Evolutionary conservation across 1,140 invertebrate species (phyloP), one percentile per base, ranked within the genome.

Genomic region (Latrodectus geometricus): DNA sequence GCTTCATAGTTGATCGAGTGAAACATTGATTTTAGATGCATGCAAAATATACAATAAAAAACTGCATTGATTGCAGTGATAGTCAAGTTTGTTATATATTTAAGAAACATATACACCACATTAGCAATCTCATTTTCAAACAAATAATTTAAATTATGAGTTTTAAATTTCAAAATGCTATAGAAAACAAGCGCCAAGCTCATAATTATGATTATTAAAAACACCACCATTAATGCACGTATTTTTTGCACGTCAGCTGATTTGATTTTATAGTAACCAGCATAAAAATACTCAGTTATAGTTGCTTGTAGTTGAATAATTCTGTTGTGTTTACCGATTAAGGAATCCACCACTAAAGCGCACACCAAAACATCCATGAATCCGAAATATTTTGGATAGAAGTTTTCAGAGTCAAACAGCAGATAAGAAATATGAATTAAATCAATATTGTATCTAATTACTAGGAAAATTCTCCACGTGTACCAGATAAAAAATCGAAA

Each of bases 21-120:
- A 77, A 85, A 85, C 65, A 85, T 69, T n/a, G 83, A 15, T 21
- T 77, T 77, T 35, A 85, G 70, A 56, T 85, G 83, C 48, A 52
- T 35, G 23, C 83, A 85, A 49, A 85, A 77, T 4, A 23, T 14
- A 17, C 83, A 85, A 49, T 85, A 85, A n/a, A 69, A 85, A n/a
- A 77, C 4, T 3, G 75, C 74, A 85, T 61, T 69, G 14, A 74
- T 85, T n/a, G 68, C 83, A 0, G 66, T 70, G 14, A 65, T 77
- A 9, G 77, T 70, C 69, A 50, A 73, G 48, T 82, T 82, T 23
- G 54, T 48, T 20, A 82, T 9, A 4, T 50, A 72, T 70, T 48
- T 70, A 7, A 73, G 52, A 17, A 61, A 54, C 48, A 48, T n/a
- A 11, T 82, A 82, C 15, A 74, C 3, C 12, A 61, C 0, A 65